Evolutionary conservation across 2,113 vertebrate species (phyloP).

Genomic region (Perca fluviatilis): DNA sequence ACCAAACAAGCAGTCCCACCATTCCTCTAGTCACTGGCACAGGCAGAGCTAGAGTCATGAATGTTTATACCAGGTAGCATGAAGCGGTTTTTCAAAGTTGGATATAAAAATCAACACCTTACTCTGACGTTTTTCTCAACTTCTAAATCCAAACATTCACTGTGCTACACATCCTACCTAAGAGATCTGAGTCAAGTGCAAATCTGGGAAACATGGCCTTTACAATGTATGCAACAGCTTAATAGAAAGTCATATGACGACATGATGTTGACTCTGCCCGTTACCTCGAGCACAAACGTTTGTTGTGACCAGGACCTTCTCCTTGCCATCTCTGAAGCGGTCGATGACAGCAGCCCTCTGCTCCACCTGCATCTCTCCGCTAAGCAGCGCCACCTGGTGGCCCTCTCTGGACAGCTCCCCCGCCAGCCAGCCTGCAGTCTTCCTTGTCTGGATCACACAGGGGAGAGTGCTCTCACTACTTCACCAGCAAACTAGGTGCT

Average conservation of each 20-base stretch:
- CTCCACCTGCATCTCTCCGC: slow-evolving; percentile 98
- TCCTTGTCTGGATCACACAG: slow-evolving; percentile 88
- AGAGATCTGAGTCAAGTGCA: neutral
- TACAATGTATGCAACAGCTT: neutral
- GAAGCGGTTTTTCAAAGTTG: neutral
- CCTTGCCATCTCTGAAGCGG: slow-evolving; percentile 95
- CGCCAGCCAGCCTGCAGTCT: slow-evolving; percentile 94
- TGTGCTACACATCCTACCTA: neutral
- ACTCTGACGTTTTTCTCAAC: neutral
- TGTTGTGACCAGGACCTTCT: slow-evolving; percentile 97
- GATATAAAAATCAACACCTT: neutral
- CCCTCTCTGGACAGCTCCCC: slow-evolving; percentile 94
- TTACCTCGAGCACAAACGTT: slow-evolving; percentile 97
- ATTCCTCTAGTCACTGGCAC: neutral
- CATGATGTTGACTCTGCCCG: neutral
- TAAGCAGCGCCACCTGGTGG: slow-evolving; percentile 96
- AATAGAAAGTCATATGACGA: neutral
- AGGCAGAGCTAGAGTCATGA: neutral
- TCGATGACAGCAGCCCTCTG: slow-evolving; percentile 96
- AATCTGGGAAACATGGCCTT: neutral
- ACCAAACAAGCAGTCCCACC: neutral
- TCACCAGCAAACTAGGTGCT: neutral
- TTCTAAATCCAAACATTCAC: neutral
- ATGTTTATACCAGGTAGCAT: neutral
- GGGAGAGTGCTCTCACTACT: neutral